Conservation (phyloP, 1,140 invertebrate genomes). For the Sitophilus oryzae region DNA sequence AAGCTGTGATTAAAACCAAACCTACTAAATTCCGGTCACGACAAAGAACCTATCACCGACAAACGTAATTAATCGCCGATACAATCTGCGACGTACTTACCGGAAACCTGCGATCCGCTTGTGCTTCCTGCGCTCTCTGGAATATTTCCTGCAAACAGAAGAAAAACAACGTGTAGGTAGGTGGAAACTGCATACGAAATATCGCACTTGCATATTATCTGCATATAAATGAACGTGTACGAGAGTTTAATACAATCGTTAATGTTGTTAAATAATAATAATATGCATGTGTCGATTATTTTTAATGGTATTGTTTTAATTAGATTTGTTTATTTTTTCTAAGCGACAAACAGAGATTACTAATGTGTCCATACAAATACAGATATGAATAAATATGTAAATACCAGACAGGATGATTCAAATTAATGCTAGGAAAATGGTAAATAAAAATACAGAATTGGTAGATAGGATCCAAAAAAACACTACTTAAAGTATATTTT, state of each 20-base stretch:
- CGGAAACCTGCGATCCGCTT: slow-evolving; percentile 41
- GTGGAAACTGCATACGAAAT: slow-evolving; percentile 5
- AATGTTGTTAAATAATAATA: neutral
- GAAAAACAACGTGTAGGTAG: slow-evolving; percentile 14
- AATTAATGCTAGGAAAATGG: no score
- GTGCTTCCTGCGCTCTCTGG: slow-evolving; percentile 42
- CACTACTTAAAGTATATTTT: no score
- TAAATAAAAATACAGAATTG: no score
- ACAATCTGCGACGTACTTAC: slow-evolving; percentile 27
- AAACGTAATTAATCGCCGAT: slow-evolving; percentile 10
- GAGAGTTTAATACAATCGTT: neutral
- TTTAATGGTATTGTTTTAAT: neutral
- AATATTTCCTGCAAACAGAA: slow-evolving; percentile 41
- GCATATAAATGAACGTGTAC: neutral
- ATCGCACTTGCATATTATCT: neutral
- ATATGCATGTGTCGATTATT: neutral
- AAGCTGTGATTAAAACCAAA: no score
- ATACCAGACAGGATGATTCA: no score
- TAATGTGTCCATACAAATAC: no score
- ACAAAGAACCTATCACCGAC: slow-evolving; percentile 2
- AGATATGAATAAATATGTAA: no score
- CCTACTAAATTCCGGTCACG: neutral
- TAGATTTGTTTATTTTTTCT: no score
- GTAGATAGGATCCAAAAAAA: no score
- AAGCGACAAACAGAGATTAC: no score